Conservation (phyloP, 2,113 vertebrate genomes). For the Nicator chloris region DNA sequence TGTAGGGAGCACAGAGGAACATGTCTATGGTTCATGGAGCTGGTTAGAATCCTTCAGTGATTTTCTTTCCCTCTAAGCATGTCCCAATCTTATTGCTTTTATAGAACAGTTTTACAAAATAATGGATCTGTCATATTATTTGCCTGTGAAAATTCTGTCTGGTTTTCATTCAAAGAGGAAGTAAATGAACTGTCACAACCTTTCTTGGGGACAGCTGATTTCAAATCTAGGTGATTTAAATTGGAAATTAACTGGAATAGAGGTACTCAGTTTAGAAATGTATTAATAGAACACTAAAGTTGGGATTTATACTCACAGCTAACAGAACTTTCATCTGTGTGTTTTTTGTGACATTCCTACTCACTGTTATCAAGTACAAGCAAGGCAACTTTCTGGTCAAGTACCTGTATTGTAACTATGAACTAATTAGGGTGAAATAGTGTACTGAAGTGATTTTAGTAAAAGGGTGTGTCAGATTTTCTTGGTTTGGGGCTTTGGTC, state of each 20-base stretch:
- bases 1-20: background rate
- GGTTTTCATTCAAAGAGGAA: background rate
- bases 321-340: background rate
- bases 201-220: background rate
- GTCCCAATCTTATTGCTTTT: background rate
- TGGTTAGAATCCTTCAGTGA: background rate
- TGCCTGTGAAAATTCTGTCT: background rate
- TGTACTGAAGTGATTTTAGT: background rate
- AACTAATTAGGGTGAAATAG: background rate
- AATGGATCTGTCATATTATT: background rate
- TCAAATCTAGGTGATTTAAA: background rate
- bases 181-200: background rate
- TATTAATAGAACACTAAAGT: background rate
- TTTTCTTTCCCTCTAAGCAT: background rate
- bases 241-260: background rate
- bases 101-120: background rate
- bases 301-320: background rate
- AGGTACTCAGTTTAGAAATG: background rate
- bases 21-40: background rate
- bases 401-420: background rate
- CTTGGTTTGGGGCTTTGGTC: background rate
- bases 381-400: background rate
- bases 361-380: background rate
- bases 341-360: background rate
- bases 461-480: background rate